phyloP scores from a whole-genome alignment of 1,140 invertebrate species.

The Varroa destructor region DNA sequence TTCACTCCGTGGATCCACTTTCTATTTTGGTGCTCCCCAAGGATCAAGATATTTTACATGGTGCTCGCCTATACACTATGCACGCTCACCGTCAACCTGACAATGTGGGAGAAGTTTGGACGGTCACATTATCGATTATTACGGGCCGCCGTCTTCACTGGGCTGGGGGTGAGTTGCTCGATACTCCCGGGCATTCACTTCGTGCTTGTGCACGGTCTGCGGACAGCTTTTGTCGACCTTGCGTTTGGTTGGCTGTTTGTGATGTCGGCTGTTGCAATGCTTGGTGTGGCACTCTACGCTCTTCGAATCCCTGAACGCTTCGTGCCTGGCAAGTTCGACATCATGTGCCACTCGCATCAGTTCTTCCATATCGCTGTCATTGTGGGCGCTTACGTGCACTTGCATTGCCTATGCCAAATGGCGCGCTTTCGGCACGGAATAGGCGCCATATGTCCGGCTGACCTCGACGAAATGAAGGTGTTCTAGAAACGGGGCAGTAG shows the following conservation, averaged over 20 bases:
- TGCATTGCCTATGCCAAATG: constrained; percentile 24
- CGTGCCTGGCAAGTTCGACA: constrained; percentile 31
- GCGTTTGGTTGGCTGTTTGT: constrained; percentile 43
- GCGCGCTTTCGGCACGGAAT: neutral
- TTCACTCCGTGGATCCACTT: constrained; percentile 32
- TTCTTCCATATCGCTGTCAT: constrained; percentile 32
- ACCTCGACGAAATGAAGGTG: constrained; percentile 21
- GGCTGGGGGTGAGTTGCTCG: constrained; percentile 21
- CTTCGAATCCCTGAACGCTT: constrained; percentile 31
- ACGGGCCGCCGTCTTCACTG: constrained; percentile 38
- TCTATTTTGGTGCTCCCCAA: constrained; percentile 26
- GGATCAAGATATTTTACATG: constrained; percentile 30
- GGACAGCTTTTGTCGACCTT: constrained; percentile 44
- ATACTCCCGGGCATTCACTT: constrained; percentile 7
- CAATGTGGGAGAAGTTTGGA: constrained; percentile 47
- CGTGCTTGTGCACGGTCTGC: neutral
- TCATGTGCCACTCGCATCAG: constrained; percentile 31
- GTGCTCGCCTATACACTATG: constrained; percentile 44
- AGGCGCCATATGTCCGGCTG: neutral
- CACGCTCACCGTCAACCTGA: constrained; percentile 44
- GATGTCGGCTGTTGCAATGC: constrained; percentile 40
- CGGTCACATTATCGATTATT: constrained; percentile 43
- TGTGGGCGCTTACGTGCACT: constrained; percentile 13
- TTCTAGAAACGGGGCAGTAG: neutral
- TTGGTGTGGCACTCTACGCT: constrained; percentile 30